Percentiles rank a stretch among this genome's conserved stretches.
These are phyloP conservation scores for Pitangus sulphuratus DNA, from an alignment of 2,797 vertebrate species.

Conservation along the genomic window DNA sequence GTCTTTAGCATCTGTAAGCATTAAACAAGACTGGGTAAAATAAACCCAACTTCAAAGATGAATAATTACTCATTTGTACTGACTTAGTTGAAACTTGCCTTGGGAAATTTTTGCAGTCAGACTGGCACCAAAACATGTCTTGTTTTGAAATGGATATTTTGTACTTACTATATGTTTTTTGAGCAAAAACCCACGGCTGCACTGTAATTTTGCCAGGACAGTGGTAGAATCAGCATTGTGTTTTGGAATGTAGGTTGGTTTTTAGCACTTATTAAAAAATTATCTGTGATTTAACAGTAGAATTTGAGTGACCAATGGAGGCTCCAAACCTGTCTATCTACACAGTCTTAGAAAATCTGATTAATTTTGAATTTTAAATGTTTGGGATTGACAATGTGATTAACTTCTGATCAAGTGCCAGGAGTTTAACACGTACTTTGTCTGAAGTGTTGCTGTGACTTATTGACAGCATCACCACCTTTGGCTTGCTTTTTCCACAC, in stretches of 20 bases:
- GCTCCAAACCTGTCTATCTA: background rate
- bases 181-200: background rate
- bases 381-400: background rate
- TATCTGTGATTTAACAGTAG: background rate
- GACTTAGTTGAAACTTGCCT: background rate
- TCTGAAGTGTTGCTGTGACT: background rate
- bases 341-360: background rate
- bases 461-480: background rate
- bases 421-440: background rate
- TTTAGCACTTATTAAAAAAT: background rate
- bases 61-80: background rate
- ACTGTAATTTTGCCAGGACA: background rate
- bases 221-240: fast-evolving
- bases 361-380: background rate
- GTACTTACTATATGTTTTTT: background rate
- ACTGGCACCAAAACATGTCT: background rate
- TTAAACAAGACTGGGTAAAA: background rate
- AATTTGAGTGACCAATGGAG: background rate
- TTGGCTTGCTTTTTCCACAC: background rate
- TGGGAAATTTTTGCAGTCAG: background rate
- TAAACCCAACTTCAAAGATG: background rate
- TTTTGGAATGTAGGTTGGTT: background rate
- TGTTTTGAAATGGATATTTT: background rate
- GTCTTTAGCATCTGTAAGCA: background rate
- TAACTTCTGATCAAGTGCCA: background rate